phyloP scores from a whole-genome alignment of 2,113 vertebrate species.

The Solea solea region DNA sequence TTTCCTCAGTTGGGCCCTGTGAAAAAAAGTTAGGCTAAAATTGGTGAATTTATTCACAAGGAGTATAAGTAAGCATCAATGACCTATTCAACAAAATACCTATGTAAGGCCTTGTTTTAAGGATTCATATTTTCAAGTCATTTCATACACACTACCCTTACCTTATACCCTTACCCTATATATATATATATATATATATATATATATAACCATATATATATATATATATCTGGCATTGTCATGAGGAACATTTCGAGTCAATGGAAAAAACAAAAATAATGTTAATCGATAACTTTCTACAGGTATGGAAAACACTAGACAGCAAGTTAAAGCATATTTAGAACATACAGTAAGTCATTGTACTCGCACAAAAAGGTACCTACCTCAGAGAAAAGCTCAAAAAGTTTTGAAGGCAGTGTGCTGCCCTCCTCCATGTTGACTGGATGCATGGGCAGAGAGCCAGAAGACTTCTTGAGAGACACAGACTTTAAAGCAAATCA shows the following conservation, averaged over 20 bases:
- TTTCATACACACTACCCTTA: too few species aligned
- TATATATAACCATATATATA: too few species aligned
- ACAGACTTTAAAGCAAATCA: conserved; percentile 10
- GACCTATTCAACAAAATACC: not conserved
- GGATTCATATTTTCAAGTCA: too few species aligned
- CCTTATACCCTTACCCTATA: too few species aligned
- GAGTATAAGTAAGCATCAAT: not conserved
- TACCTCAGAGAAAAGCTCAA: conserved; percentile 72
- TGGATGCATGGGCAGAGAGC: conserved; percentile 65
- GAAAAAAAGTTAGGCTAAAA: not conserved
- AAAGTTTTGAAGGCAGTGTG: conserved; percentile 63
- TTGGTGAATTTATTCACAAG: not conserved
- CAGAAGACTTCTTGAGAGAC: conserved; percentile 39
- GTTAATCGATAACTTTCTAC: too few species aligned
- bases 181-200: too few species aligned
- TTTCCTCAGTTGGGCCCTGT: conserved; percentile 43
- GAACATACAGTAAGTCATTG: too few species aligned
- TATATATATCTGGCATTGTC: not conserved
- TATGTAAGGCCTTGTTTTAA: too few species aligned
- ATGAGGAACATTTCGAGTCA: not conserved
- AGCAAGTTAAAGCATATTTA: too few species aligned
- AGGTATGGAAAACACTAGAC: too few species aligned
- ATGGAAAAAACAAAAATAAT: not conserved
- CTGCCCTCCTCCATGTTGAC: conserved; percentile 65
- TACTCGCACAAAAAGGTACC: not conserved